phyloP scores from a whole-genome alignment of 2,797 vertebrate species.

The Zenarchopterus dispar region DNA sequence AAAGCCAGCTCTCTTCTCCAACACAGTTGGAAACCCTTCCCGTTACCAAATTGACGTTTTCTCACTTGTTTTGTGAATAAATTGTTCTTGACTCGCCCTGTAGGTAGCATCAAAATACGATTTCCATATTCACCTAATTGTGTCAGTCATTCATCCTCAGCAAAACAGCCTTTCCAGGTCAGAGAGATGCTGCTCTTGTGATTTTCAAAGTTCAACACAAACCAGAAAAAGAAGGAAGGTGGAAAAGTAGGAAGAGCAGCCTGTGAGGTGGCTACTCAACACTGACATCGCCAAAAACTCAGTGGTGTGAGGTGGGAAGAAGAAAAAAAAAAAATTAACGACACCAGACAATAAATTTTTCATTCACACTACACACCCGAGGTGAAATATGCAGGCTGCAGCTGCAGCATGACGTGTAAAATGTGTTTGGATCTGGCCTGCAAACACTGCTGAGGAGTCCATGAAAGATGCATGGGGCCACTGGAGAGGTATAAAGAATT shows the following conservation, averaged over 20 bases:
- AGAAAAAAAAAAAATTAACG: conserved; percentile 62
- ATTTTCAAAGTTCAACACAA: conserved; percentile 59
- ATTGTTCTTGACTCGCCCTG: conserved; percentile 44
- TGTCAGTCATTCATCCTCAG: conserved; percentile 69
- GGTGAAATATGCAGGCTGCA: conserved; percentile 71
- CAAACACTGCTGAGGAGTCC: conserved; percentile 75
- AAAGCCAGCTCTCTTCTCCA: neutral
- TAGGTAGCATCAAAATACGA: conserved; percentile 41
- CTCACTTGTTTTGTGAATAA: conserved; percentile 37
- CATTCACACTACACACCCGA: conserved; percentile 70
- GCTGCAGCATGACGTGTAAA: conserved; percentile 76
- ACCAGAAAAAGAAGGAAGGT: conserved; percentile 13
- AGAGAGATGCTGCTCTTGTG: conserved; percentile 59
- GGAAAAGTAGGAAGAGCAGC: conserved; percentile 16
- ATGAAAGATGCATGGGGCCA: conserved; percentile 85
- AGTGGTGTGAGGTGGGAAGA: conserved; percentile 48
- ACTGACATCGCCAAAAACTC: conserved; percentile 53
- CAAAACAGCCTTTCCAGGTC: conserved; percentile 70
- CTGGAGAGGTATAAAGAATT: conserved; percentile 87
- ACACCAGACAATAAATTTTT: conserved; percentile 76
- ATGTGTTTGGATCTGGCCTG: conserved; percentile 81
- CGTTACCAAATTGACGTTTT: conserved; percentile 1
- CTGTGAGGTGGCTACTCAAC: conserved; percentile 58
- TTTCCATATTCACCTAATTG: conserved; percentile 72
- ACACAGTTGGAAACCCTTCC: neutral